Conservation (phyloP, 2,797 vertebrate species). For the Zalophus californianus region DNA sequence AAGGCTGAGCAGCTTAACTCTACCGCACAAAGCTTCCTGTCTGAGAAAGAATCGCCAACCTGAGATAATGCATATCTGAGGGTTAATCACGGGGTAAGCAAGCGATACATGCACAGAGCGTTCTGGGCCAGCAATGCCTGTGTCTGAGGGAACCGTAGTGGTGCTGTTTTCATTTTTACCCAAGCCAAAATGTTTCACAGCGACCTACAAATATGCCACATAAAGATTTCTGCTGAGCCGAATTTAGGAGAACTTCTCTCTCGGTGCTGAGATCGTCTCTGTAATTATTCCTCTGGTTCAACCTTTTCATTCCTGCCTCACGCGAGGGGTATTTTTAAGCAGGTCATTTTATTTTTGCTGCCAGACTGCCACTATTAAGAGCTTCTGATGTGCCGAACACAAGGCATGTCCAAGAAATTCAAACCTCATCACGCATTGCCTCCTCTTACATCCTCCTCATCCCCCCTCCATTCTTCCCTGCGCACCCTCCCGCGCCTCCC, state of each 20-base stretch:
- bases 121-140: background rate
- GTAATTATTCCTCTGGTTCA: background rate
- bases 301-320: constrained; percentile 15
- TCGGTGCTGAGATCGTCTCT: background rate
- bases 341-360: constrained; percentile 11
- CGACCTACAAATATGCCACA: background rate
- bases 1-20: constrained; percentile 36
- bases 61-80: constrained; percentile 56
- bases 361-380: background rate
- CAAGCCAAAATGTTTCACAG: background rate
- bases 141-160: background rate
- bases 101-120: background rate
- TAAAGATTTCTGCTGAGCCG: constrained; percentile 2
- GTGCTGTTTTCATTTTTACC: background rate
- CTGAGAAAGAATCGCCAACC: constrained; percentile 23
- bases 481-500: background rate
- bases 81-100: constrained; percentile 1
- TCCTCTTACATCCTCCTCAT: background rate
- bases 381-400: background rate
- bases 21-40: constrained; percentile 10
- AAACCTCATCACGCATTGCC: background rate
- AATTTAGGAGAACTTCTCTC: constrained; percentile 7
- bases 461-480: background rate
- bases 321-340: background rate
- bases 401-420: constrained; percentile 21